phyloP scores from a whole-genome alignment of 2,797 vertebrate species.

The Cyclura pinguis region DNA sequence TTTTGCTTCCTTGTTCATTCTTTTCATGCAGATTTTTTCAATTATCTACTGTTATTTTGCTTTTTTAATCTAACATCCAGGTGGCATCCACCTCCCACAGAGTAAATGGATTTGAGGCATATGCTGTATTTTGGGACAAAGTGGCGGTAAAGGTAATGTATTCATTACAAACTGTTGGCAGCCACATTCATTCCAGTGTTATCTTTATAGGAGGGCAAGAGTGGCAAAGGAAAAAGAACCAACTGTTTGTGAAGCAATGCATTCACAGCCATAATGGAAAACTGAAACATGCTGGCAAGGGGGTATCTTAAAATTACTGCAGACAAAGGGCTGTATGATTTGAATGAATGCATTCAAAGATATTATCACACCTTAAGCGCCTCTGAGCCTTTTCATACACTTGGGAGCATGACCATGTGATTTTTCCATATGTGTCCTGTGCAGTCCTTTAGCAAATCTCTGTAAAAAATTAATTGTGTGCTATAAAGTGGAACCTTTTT shows the following conservation, averaged over 20 bases:
- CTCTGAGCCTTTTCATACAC: neutral
- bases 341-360: neutral
- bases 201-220: slow-evolving; percentile 15
- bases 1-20: neutral
- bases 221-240: neutral
- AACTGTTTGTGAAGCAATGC: neutral
- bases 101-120: slow-evolving; percentile 33
- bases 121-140: slow-evolving; percentile 13
- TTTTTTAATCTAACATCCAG: neutral
- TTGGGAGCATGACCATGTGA: neutral
- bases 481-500: neutral
- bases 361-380: neutral
- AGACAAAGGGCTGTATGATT: slow-evolving; percentile 1
- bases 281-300: neutral
- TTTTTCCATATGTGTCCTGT: neutral
- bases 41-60: neutral
- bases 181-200: slow-evolving; percentile 14
- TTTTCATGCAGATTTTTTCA: slow-evolving; percentile 31
- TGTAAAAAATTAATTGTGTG: neutral
- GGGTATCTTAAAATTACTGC: neutral
- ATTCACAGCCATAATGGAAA: slow-evolving; percentile 4
- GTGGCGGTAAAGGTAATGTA: slow-evolving; percentile 27
- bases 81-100: neutral
- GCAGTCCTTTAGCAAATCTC: neutral
- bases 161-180: slow-evolving; percentile 22